Evolutionary conservation across 2,888 invertebrate genomes (phyloP), one percentile per base, ranked within the genome.

Genomic region (Balanococcus diminutus): DNA sequence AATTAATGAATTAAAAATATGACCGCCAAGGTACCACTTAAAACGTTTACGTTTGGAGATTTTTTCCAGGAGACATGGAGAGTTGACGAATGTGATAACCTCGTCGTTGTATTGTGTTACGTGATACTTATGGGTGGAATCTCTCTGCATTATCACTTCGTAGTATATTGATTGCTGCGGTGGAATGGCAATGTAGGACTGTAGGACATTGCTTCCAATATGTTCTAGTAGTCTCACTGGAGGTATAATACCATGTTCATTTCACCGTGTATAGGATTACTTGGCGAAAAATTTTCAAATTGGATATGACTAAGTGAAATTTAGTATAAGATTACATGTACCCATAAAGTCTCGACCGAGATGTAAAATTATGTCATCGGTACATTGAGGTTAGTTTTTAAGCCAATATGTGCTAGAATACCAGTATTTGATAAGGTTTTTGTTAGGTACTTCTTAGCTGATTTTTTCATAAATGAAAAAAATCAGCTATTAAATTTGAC

Each of bases 251-350:
- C 56, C 28, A 28, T 3, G 25, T 28, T 67, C 28, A 67, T 67
- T 67, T 67, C 67, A 67, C 67, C 28, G 67, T 67, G 28, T 28
- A n/a, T n/a, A 28, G 67, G 28, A 67, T 67, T 67, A 67, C 67
- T 67, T 28, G 67, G 28, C 67, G 67, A 67, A 67, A 67, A 67
- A 14, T 16, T 67, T 28, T 67, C 67, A 67, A 67, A 67, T 67
- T 67, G 67, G 67, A 67, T 67, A 67, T 67, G 67, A 67, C 67
- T 25, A 67, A 19, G 67, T 67, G 67, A 67, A 28, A 67, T 67
- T 56, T 11, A n/a, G n/a, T n/a, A n/a, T n/a, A 56, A 56, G 19
- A 56, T 22, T 56, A 22, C 22, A 11, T 42, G 42, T 42, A 42
- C 4, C 36, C 8, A 36, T 36, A 36, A 46, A 22, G 19, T 56